phyloP scores from a whole-genome alignment of 2,113 vertebrate species.

The Halcyon malimbica region DNA sequence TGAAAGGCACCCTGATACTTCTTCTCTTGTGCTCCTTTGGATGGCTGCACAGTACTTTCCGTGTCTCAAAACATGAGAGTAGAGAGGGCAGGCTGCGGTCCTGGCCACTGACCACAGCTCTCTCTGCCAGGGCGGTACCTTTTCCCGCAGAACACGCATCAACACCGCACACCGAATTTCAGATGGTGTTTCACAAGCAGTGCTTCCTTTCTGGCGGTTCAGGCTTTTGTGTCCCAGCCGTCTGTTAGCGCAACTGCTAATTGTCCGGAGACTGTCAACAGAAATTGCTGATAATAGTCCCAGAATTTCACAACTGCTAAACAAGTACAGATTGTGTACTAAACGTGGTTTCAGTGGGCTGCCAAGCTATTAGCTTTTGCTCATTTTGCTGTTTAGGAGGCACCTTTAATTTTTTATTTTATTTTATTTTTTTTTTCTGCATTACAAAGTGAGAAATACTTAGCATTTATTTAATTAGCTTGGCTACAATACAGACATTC shows the following conservation, averaged over 20 bases:
- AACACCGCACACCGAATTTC: not conserved
- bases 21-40: fast-evolving
- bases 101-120: fast-evolving
- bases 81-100: not conserved
- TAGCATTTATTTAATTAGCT: slow-evolving; percentile 63
- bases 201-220: not conserved
- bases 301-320: not conserved
- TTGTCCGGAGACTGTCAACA: not conserved
- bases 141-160: not conserved
- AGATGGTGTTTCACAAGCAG: not conserved
- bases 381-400: slow-evolving; percentile 49
- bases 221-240: not conserved
- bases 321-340: not conserved
- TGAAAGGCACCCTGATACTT: not conserved
- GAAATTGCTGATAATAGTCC: not conserved
- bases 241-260: not conserved
- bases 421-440: not conserved
- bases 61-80: not conserved
- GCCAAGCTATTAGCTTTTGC: slow-evolving; percentile 38
- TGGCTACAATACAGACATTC: slow-evolving; percentile 22
- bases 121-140: not conserved
- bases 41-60: not conserved
- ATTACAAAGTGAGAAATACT: slow-evolving; percentile 42
- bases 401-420: slow-evolving; percentile 18
- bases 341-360: not conserved